phyloP scores from a whole-genome alignment of 2,113 vertebrate species.

The Ploceus nigricollis region DNA sequence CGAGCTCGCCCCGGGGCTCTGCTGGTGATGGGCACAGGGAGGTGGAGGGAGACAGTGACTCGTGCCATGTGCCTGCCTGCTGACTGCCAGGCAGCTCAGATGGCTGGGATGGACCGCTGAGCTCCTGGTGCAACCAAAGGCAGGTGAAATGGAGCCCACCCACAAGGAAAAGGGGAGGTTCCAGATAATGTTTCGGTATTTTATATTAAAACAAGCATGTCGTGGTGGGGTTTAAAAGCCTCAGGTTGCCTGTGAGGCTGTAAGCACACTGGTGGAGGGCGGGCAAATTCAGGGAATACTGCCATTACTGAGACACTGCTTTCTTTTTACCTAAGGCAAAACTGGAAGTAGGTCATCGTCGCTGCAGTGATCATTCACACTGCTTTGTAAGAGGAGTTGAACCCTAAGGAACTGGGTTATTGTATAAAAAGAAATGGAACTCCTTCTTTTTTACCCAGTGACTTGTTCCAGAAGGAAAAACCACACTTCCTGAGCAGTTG shows the following conservation, averaged over 20 bases:
- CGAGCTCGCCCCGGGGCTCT: neutral
- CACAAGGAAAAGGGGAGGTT: neutral
- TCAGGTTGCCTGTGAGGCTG: neutral
- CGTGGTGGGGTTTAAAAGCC: neutral
- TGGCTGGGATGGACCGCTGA: neutral
- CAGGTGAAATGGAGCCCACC: neutral
- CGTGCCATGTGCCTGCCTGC: neutral
- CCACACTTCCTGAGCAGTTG: neutral
- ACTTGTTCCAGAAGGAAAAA: slow-evolving; percentile 11
- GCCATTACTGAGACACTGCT: neutral
- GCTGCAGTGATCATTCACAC: neutral
- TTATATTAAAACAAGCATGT: neutral
- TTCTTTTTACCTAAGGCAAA: slow-evolving; percentile 18
- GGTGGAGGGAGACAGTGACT: neutral
- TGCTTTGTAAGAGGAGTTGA: neutral
- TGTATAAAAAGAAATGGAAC: neutral
- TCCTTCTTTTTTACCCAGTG: neutral
- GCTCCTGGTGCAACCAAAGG: neutral
- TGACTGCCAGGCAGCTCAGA: neutral
- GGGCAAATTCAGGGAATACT: neutral
- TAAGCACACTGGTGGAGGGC: neutral
- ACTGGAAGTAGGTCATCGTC: slow-evolving; percentile 29
- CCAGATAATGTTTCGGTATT: neutral
- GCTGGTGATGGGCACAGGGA: neutral
- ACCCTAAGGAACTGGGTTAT: neutral